These are phyloP conservation scores for Phoeniculus purpureus DNA, from an alignment of 2,797 vertebrate genomes.

Conservation along the genomic window DNA sequence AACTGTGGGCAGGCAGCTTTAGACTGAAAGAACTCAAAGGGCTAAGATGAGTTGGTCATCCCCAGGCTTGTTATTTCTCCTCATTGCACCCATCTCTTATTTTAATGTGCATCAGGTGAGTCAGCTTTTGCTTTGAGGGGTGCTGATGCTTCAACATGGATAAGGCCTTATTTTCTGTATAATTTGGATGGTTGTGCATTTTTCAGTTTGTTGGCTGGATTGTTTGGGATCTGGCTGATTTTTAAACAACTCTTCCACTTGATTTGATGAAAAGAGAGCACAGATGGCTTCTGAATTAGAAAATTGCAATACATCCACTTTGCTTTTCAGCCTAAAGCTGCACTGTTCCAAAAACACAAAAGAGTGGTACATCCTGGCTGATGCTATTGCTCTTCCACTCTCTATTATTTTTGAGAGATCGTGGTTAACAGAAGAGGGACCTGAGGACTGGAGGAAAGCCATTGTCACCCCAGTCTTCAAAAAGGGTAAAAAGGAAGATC, in stretches of 20 bases:
- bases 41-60: not conserved
- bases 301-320: not conserved
- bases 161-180: not conserved
- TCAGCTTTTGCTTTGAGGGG: not conserved
- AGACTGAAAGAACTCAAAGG: not conserved
- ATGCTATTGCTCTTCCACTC: no score
- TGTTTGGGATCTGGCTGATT: not conserved
- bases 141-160: not conserved
- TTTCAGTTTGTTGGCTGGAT: not conserved
- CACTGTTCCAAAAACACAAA: not conserved
- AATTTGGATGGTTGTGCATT: not conserved
- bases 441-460: no score
- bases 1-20: not conserved
- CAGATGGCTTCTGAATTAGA: not conserved
- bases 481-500: no score
- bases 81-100: not conserved
- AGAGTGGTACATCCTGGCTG: not conserved
- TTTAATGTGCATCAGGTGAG: not conserved
- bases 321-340: not conserved
- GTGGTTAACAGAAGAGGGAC: no score
- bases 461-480: no score
- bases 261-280: not conserved
- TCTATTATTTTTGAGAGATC: no score
- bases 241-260: not conserved
- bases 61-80: not conserved